Percentiles rank a stretch among this genome's conserved stretches.
phyloP scores from a whole-genome alignment of 2,797 vertebrate species.

The Limnodromus scolopaceus region DNA sequence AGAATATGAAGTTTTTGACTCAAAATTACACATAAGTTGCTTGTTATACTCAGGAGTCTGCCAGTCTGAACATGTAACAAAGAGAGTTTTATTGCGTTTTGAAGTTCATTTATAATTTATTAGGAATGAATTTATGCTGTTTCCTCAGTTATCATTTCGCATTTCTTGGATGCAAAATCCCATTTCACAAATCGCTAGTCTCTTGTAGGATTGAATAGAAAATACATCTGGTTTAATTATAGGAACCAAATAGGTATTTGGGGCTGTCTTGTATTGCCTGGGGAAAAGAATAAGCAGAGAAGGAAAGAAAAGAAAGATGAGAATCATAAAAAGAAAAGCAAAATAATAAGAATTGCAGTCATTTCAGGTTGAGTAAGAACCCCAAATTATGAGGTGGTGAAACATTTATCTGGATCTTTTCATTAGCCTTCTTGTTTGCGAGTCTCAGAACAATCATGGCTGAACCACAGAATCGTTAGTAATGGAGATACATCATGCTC shows the following conservation, averaged over 20 bases:
- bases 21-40: not conserved
- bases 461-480: not conserved
- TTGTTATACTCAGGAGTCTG: not conserved
- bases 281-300: not conserved
- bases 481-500: fast-evolving
- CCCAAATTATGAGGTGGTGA: not conserved
- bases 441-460: not conserved
- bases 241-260: slow-evolving; percentile 13
- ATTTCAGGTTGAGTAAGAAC: not conserved
- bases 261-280: not conserved
- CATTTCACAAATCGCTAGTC: not conserved
- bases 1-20: not conserved
- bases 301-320: not conserved
- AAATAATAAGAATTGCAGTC: not conserved
- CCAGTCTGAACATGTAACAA: not conserved
- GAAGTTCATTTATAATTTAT: slow-evolving; percentile 8
- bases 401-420: not conserved
- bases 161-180: slow-evolving; percentile 14
- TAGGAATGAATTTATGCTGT: not conserved
- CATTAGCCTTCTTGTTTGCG: not conserved
- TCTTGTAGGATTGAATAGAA: not conserved
- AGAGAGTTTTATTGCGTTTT: not conserved
- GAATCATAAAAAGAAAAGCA: not conserved
- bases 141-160: not conserved
- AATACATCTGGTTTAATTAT: slow-evolving; percentile 37